phyloP scores from a whole-genome alignment of 2,113 vertebrate genomes.

The Zingel zingel region DNA sequence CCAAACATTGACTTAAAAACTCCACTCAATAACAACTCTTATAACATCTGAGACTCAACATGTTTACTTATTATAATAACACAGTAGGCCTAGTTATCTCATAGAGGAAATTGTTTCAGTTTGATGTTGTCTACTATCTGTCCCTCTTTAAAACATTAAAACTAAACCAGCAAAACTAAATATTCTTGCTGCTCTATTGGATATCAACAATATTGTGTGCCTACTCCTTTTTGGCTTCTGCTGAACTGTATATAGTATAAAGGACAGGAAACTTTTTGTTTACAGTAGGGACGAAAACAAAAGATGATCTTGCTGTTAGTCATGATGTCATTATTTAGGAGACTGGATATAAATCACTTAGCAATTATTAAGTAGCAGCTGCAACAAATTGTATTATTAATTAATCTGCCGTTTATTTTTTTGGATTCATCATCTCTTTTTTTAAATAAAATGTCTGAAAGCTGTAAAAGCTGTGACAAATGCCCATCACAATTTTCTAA shows the following conservation, averaged over 20 bases:
- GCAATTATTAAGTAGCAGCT: too few relatives aligned
- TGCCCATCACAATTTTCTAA: background rate
- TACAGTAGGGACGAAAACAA: background rate
- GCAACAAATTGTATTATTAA: background rate
- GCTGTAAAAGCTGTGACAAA: background rate
- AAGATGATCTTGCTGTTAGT: background rate
- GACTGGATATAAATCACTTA: background rate
- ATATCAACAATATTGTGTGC: background rate
- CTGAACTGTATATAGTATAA: background rate
- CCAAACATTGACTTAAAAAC: slow-evolving; percentile 37
- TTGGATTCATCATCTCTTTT: background rate
- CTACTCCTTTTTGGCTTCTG: background rate
- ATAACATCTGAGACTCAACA: slow-evolving; percentile 13
- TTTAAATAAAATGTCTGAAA: background rate
- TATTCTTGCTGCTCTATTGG: background rate
- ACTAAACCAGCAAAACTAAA: background rate
- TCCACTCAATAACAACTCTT: slow-evolving; percentile 40
- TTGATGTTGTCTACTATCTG: background rate
- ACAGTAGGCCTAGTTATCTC: background rate
- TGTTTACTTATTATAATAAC: slow-evolving; percentile 32
- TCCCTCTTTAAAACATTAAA: background rate
- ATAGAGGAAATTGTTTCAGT: background rate
- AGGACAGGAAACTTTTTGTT: background rate
- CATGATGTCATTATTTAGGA: background rate
- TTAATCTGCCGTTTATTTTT: background rate